These are phyloP conservation scores for Eupsittula cactorum DNA, from an alignment of 2,113 vertebrate species.

Conservation along the genomic window DNA sequence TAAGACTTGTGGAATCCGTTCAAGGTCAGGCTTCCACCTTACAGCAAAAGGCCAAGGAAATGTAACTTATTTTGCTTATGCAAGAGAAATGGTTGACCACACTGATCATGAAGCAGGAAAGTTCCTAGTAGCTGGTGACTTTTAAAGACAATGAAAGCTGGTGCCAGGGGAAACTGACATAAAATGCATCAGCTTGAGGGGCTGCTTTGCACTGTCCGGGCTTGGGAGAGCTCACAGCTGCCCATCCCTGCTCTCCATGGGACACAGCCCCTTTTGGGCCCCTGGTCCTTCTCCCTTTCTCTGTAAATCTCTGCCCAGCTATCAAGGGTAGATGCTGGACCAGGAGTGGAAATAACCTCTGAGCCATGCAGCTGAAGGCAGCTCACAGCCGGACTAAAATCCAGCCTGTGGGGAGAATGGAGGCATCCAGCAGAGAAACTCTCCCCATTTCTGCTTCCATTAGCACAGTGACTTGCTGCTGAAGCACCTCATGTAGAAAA, in stretches of 20 bases:
- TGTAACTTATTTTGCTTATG: background rate
- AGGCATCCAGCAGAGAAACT: background rate
- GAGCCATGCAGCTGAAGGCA: background rate
- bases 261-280: background rate
- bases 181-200: background rate
- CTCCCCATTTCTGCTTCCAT: background rate
- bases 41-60: background rate
- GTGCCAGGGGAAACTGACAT: background rate
- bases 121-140: background rate
- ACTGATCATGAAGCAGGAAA: background rate
- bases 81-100: background rate
- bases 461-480: background rate
- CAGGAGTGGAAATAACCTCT: background rate
- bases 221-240: background rate
- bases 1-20: background rate
- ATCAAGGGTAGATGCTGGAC: background rate
- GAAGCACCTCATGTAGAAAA: background rate
- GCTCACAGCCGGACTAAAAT: background rate
- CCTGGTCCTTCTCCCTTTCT: background rate
- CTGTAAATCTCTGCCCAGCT: background rate
- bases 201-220: background rate
- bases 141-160: background rate
- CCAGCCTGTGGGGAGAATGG: background rate
- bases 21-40: background rate
- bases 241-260: background rate